A percentile compares a stretch with the other conserved stretches of the same genome.
Conservation (phyloP, 2,113 vertebrate genomes). For the Scalopus aquaticus region DNA sequence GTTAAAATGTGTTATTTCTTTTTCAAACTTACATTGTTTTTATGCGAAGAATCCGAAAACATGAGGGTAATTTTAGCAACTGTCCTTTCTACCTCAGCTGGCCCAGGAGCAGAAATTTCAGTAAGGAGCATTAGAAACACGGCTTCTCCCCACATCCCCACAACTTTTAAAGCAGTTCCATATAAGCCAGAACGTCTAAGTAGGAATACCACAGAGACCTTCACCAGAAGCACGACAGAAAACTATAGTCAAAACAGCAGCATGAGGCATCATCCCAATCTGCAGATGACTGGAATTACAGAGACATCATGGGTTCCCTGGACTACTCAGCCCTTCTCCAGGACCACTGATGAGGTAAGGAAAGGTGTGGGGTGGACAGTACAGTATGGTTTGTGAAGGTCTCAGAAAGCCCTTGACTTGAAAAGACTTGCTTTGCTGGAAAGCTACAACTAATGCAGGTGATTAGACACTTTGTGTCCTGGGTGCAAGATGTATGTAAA, state of each 20-base stretch:
- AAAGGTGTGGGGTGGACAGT: neutral
- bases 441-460: neutral
- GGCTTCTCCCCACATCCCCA: conserved; percentile 35
- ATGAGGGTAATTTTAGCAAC: conserved; percentile 51
- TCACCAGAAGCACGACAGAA: conserved; percentile 60
- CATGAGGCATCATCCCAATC: conserved; percentile 38
- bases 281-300: conserved; percentile 62
- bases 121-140: conserved; percentile 72
- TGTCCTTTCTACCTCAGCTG: conserved; percentile 78
- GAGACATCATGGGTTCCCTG: conserved; percentile 67
- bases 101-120: conserved; percentile 71
- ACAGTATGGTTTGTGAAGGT: neutral
- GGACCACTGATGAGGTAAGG: conserved; percentile 85
- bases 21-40: conserved; percentile 19
- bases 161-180: conserved; percentile 53
- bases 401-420: neutral
- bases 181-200: conserved; percentile 58
- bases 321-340: conserved; percentile 64
- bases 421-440: neutral
- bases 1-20: neutral
- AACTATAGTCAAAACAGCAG: conserved; percentile 67
- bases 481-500: neutral
- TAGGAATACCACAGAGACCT: conserved; percentile 76
- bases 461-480: neutral
- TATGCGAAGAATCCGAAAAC: neutral